phyloP scores from a whole-genome alignment of 35 echinoderm and acorn worm species.

The Patiria miniata region DNA sequence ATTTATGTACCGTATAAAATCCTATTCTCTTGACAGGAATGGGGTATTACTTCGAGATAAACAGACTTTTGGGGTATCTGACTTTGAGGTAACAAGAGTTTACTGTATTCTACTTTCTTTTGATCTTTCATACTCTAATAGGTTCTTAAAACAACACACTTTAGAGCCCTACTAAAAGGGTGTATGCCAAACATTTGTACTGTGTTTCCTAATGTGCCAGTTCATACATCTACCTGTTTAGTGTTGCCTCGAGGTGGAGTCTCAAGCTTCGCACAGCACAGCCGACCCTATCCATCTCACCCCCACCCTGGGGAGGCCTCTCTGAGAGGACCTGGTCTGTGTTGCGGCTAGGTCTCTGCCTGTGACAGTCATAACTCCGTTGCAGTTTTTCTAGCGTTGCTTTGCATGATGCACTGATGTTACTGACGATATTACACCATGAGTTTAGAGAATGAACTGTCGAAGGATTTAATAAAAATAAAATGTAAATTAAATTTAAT shows the following conservation, averaged over 20 bases:
- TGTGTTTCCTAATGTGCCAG: too few species aligned
- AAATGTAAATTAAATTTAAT: neutral
- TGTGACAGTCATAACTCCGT: conserved; percentile 37
- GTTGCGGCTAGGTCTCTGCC: conserved; percentile 25
- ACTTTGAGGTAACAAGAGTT: too few species aligned
- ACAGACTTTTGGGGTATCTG: too few species aligned
- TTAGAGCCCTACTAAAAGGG: too few species aligned
- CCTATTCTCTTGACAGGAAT: too few species aligned
- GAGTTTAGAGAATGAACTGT: neutral
- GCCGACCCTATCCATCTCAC: conserved; percentile 10
- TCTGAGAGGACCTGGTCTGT: neutral
- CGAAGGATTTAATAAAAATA: neutral
- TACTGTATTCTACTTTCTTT: too few species aligned
- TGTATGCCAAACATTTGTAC: too few species aligned
- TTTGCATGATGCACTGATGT: neutral
- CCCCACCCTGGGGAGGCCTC: neutral
- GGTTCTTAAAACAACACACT: too few species aligned
- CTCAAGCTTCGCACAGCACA: conserved; percentile 56
- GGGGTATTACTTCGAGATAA: too few species aligned
- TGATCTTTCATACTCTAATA: too few species aligned
- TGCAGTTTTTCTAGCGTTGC: conserved; percentile 12
- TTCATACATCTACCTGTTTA: conserved; percentile 16
- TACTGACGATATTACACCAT: neutral
- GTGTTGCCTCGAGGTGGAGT: conserved; percentile 52
- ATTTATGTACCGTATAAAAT: too few species aligned